Evolutionary conservation across 1,140 invertebrate species (phyloP), one percentile per base, ranked within the genome.

Genomic region (Lepidostoma basale): DNA sequence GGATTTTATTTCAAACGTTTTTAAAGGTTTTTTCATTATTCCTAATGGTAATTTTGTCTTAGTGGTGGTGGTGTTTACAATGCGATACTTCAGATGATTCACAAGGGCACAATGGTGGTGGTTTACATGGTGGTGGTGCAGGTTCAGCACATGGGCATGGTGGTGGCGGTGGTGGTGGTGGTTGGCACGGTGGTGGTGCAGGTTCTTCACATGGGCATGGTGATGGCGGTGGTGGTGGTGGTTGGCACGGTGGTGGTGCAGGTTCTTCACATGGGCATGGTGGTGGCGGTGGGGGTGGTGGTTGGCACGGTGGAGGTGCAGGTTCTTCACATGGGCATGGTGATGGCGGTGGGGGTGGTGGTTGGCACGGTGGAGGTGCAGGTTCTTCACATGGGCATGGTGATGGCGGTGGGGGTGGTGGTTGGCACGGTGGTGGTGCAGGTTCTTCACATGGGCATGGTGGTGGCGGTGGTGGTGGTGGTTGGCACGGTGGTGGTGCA

Each of bases 91-190:
- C 9, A 2, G 44, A n/a, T n/a, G n/a, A n/a, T n/a, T n/a, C n/a
- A n/a, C n/a, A n/a, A n/a, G n/a, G 33, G n/a, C n/a, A n/a, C n/a
- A n/a, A n/a, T n/a, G n/a, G 45, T 45, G 4, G n/a, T n/a, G n/a
- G n/a, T n/a, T n/a, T n/a, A 20, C 44, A 45, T 8, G 45, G 45
- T 23, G 45, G 45, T n/a, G 45, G 45, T 49, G 22, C 20, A 12
- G 45, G 45, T 12, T 20, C 8, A n/a, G 36, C 9, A n/a, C 20
- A 49, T 5, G 18, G 45, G 45, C 10, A 2, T 1, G 8, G 14
- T 3, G 45, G 45, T 25, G 45, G 45, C 1, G n/a, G n/a, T n/a
- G n/a, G n/a, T n/a, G 45, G 45, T 49, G 45, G 45, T 49, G 45
- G 45, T 23, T 6, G 18, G 23, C 23, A 23, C 10, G 18, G 22